A percentile compares a stretch with the other conserved stretches of the same genome.
Conservation (phyloP, 2,797 vertebrate species). For the Enteromius treurensis region DNA sequence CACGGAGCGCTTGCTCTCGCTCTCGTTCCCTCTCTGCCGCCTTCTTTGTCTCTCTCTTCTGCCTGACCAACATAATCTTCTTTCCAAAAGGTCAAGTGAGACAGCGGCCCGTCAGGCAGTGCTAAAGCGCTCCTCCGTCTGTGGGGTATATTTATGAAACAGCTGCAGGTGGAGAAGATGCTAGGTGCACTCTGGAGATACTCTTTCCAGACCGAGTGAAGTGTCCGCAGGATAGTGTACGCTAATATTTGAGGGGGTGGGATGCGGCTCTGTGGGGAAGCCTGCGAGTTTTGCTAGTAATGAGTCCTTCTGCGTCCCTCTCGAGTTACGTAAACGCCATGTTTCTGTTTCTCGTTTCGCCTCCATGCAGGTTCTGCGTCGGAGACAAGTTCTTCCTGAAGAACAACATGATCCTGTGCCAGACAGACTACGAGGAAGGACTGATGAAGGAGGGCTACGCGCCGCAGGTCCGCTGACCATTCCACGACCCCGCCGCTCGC, state of each 20-base stretch:
- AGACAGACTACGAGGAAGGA: constrained; percentile 94
- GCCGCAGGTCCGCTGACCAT: constrained; percentile 92
- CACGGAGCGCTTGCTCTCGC: constrained; percentile 48
- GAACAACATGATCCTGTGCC: constrained; percentile 97
- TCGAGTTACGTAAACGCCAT: constrained; percentile 24
- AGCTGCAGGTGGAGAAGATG: constrained; percentile 62
- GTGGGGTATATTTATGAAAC: constrained; percentile 62
- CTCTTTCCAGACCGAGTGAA: constrained; percentile 29
- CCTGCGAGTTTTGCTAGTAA: constrained; percentile 54
- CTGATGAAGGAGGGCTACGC: constrained; percentile 94
- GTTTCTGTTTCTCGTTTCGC: constrained; percentile 48
- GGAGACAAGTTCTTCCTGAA: constrained; percentile 96
- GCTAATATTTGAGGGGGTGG: constrained; percentile 53
- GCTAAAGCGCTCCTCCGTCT: constrained; percentile 44
- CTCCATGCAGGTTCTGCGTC: constrained; percentile 87
- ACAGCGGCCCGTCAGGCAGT: constrained; percentile 59
- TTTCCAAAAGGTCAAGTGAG: constrained; percentile 72
- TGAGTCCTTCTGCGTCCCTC: constrained; percentile 39
- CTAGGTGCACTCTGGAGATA: constrained; percentile 56
- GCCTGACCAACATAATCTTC: constrained; percentile 69
- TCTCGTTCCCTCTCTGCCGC: constrained; percentile 11
- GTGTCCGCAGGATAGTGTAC: constrained; percentile 49
- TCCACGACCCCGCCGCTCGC: background rate
- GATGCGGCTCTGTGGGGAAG: constrained; percentile 43
- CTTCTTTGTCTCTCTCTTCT: constrained; percentile 49